Conservation (phyloP, 2,113 vertebrate genomes). For the Phylloscopus trochilus region DNA sequence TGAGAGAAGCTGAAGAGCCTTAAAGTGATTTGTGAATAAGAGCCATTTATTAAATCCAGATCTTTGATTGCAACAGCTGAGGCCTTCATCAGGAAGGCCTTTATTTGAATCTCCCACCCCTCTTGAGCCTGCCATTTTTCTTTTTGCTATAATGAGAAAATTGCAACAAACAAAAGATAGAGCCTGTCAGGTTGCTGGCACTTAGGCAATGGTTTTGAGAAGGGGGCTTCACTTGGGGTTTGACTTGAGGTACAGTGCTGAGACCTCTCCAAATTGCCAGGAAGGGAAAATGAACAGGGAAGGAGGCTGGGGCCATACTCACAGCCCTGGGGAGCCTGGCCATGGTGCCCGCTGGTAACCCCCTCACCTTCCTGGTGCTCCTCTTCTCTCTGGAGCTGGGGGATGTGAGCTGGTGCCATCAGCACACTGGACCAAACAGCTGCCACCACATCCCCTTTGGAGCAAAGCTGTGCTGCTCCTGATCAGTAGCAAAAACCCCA, state of each 20-base stretch:
- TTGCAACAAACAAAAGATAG: conserved; percentile 28
- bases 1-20: conserved; percentile 88
- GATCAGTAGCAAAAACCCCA: background rate
- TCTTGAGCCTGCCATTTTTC: conserved; percentile 10
- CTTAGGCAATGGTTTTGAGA: conserved; percentile 3
- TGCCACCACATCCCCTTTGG: background rate
- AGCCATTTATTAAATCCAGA: conserved; percentile 89
- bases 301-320: background rate
- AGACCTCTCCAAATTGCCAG: background rate
- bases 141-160: conserved; percentile 51
- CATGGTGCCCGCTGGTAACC: background rate
- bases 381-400: background rate
- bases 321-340: background rate
- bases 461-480: background rate
- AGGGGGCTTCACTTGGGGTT: background rate
- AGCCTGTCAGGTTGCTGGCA: background rate
- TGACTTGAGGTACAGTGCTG: background rate
- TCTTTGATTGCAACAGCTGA: conserved; percentile 73
- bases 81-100: conserved; percentile 67
- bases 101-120: conserved; percentile 59
- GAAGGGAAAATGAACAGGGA: background rate
- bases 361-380: background rate
- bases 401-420: background rate
- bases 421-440: background rate
- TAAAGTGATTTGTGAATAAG: conserved; percentile 92